Evolutionary conservation across 2,113 vertebrate genomes (phyloP), one percentile per base, ranked within the genome.

Genomic region (Megaceryle maxima): DNA sequence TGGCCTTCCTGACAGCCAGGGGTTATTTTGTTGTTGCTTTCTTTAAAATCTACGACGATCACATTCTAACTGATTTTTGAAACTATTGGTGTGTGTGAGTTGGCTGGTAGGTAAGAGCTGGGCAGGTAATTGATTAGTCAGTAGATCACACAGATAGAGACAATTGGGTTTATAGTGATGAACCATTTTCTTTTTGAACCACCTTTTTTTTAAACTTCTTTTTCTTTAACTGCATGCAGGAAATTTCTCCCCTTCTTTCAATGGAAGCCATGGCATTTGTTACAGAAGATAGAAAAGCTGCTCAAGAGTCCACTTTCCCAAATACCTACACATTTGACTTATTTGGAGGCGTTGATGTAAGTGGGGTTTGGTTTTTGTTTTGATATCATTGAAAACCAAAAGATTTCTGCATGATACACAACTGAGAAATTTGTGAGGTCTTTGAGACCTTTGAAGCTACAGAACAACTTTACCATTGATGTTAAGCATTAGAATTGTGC

Each of bases 221-320:
- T 48, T 51, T 85, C 22, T 77, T 87, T 78, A 29, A 50, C 33
- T 62, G 0, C 53, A 46, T 63, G 57, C 96, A 99, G 99, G 99
- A 99, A 84, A 98, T 99, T 96, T 99, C 99, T 90, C 99, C 99
- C 29, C 98, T 99, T 39, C 99, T 99, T 35, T 99, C 99, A 18
- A 98, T 99, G 99, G 99, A 99, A 97, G 99, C 99, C 70, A 99
- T 99, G 99, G 98, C 98, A 67, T 99, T 99, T 98, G 99, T 99
- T 67, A 99, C 99, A 44, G 99, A 99, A 97, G 99, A 99, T 96
- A 99, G 97, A 98, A 99, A 98, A 98, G 98, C 98, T 41, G 98
- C 98, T 95, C 99, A 99, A 97, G 99, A 99, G 97, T 98, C 98
- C 92, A 99, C 98, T 78, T 99, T 99, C 69, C 99, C 99, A 90